phyloP scores from a whole-genome alignment of 2,113 vertebrate species.

The Otolemur garnettii region DNA sequence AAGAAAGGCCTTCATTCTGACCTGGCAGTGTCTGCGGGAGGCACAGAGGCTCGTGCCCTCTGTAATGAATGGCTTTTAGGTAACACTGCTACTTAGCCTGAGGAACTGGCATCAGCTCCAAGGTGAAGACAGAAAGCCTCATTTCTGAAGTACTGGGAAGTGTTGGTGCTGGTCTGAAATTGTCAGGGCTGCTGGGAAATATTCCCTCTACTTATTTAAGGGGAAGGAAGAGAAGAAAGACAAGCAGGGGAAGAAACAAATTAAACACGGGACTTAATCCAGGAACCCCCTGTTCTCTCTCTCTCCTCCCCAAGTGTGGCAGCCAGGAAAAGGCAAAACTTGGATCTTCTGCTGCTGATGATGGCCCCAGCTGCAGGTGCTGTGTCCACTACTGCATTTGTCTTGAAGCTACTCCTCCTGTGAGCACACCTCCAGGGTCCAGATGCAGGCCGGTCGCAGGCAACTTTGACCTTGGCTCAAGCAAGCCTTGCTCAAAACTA shows the following conservation, averaged over 20 bases:
- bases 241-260: not conserved
- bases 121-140: constrained; percentile 28
- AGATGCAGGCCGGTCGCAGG: not conserved
- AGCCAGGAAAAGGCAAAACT: not conserved
- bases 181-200: constrained; percentile 45
- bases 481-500: not conserved
- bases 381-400: no score
- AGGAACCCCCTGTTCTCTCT: not conserved
- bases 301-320: not conserved
- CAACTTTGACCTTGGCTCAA: not conserved
- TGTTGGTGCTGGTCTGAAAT: not conserved
- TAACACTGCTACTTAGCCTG: not conserved
- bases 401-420: not conserved
- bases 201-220: not conserved
- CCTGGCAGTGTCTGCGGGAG: constrained; percentile 66
- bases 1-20: constrained; percentile 79
- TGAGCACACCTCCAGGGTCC: not conserved
- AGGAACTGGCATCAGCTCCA: not conserved
- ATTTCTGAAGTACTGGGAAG: not conserved
- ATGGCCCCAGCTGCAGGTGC: not conserved
- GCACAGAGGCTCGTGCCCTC: constrained; percentile 78
- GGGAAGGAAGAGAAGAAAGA: not conserved
- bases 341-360: not conserved
- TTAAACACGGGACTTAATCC: not conserved
- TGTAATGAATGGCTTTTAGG: constrained; percentile 78